Conservation (phyloP, 2,888 invertebrate genomes). For the Cremastinae sp. region DNA sequence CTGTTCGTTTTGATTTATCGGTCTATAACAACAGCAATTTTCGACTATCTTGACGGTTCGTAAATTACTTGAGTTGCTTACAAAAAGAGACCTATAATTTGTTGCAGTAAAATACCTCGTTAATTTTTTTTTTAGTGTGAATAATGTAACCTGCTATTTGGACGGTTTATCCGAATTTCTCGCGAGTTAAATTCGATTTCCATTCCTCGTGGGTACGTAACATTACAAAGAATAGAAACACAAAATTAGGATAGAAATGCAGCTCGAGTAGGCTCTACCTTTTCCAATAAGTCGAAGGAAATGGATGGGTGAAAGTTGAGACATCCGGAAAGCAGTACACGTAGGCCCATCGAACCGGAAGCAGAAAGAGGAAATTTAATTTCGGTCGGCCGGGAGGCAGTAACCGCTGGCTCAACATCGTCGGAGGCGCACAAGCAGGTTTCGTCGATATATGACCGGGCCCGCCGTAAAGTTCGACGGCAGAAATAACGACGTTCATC, state of each 20-base stretch:
- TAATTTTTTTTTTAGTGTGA: too few relatives aligned
- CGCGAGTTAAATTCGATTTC: too few relatives aligned
- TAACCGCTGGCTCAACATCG: conserved; percentile 37
- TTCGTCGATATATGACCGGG: conserved; percentile 9
- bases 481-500: conserved; percentile 58
- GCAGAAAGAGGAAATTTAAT: conserved; percentile 47
- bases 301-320: conserved; percentile 31
- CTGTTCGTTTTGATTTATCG: conserved; percentile 29
- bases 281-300: conserved; percentile 8
- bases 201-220: background rate
- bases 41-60: background rate
- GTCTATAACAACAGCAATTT: background rate
- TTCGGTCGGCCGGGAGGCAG: conserved; percentile 21
- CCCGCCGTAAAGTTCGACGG: conserved; percentile 60
- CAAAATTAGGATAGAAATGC: background rate
- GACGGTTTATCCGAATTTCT: too few relatives aligned
- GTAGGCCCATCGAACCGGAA: conserved; percentile 4
- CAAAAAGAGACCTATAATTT: too few relatives aligned
- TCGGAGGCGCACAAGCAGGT: background rate
- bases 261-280: background rate
- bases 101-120: too few relatives aligned
- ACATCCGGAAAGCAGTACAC: conserved; percentile 24
- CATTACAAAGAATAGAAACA: background rate
- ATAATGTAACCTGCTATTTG: too few relatives aligned
- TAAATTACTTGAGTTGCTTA: conserved; percentile 11